Base-by-base conservation (phyloP, 1,140 invertebrate species). In the Mizuhopecten yessoensis region DNA sequence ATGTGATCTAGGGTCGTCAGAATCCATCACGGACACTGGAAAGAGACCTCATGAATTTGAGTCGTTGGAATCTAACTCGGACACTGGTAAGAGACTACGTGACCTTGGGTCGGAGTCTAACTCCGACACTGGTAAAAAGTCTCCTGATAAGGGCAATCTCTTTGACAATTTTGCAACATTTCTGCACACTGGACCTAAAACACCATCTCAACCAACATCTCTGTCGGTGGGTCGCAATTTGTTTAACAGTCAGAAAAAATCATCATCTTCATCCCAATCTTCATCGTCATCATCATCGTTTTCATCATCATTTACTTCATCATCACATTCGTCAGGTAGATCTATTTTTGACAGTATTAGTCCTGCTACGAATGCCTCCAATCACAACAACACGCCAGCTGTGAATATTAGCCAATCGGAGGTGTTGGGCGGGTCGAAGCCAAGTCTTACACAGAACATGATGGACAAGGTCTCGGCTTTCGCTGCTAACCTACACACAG, bases 401-500 rank as follows among this genome's bases (percentile, higher is more conserved):
- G 42, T 29, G n/a, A 23, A 39, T 13, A 39, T 39, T 13, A 39
- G 36, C 10, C 36, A 87, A 17, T 34, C 86, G 33, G 33, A 34
- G 34, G 86, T 88, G 17, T 33, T 86, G 23, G 88, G 57, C n/a
- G 57, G 87, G 33, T 36, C 88, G 29, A 39, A 39, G 36, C 36
- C 5, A 13, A 39, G 36, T 39, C 36, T 39, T 39, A 90, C 91
- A 33, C 87, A 90, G 86, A 89, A 89, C 5, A 39, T 92, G 29
- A 90, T 92, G 89, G 87, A 90, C 42, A 92, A 92, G 57, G 91
- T 92, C n/a, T 92, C 91, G 17, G 88, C 75, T n/a, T 92, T 92
- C 88, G 91, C 91, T 88, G 91, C 91, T 0, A 92, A 87, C 45
- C 39, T 92, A n/a, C 91, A 92, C n/a, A 90, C 89, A 15, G 86